Evolutionary conservation across 1,140 invertebrate species (phyloP).

Genomic region (Drosophila willistoni): DNA sequence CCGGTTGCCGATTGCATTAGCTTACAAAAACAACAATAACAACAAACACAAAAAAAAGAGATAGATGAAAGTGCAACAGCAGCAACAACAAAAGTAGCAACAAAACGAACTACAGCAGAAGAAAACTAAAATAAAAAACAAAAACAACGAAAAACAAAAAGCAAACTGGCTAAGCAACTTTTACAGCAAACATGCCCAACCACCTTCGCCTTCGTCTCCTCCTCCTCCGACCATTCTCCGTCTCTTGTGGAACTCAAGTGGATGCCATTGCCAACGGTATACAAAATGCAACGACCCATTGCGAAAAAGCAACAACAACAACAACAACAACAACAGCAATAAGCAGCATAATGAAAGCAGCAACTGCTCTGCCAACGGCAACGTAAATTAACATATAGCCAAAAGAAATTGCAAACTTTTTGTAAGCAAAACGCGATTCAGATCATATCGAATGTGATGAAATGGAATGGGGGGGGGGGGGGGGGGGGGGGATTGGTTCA

Average conservation of each 20-base stretch:
- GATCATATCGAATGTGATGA: neutral
- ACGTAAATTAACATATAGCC: slow-evolving; percentile 45
- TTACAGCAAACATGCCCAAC: slow-evolving; percentile 45
- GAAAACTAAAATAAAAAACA: neutral
- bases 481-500: neutral
- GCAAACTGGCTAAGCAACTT: slow-evolving; percentile 72
- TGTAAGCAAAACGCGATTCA: neutral
- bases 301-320: slow-evolving; percentile 17
- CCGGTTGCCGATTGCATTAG: slow-evolving; percentile 26
- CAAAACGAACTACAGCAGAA: slow-evolving; percentile 19
- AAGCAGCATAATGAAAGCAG: slow-evolving; percentile 37
- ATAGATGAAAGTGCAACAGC: slow-evolving; percentile 75
- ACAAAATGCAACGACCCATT: slow-evolving; percentile 37
- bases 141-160: slow-evolving; percentile 13
- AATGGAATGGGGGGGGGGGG: too few species aligned
- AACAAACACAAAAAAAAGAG: neutral
- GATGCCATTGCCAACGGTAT: slow-evolving; percentile 50
- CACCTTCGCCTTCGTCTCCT: neutral
- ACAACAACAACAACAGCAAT: slow-evolving; percentile 5
- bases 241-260: slow-evolving; percentile 65
- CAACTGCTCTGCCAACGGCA: slow-evolving; percentile 3
- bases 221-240: neutral
- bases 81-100: slow-evolving; percentile 38
- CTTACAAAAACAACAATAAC: slow-evolving; percentile 46
- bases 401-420: slow-evolving; percentile 19